Conservation (phyloP, 2,797 vertebrate genomes). For the Halcyon badia region DNA sequence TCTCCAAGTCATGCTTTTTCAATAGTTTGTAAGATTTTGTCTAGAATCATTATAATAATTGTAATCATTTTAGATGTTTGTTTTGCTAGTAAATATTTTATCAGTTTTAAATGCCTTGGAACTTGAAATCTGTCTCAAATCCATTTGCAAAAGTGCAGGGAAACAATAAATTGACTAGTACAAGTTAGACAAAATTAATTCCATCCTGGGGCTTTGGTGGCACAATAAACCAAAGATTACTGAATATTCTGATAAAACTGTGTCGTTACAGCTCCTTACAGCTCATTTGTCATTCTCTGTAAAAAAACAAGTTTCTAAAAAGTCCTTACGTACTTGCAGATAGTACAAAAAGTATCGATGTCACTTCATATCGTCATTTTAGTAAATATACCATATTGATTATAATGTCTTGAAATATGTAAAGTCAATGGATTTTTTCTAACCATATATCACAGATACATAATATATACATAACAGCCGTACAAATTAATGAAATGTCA, state of each 20-base stretch:
- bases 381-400: constrained; percentile 19
- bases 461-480: background rate
- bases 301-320: constrained; percentile 67
- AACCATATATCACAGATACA: background rate
- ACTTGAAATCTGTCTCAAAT: constrained; percentile 59
- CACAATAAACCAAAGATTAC: constrained; percentile 47
- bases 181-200: constrained; percentile 73
- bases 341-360: constrained; percentile 37
- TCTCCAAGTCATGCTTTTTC: background rate
- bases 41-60: background rate
- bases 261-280: constrained; percentile 45
- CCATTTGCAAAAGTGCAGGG: constrained; percentile 24
- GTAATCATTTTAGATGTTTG: background rate
- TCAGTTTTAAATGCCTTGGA: constrained; percentile 54
- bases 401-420: constrained; percentile 37
- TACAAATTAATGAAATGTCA: constrained; percentile 41
- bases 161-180: constrained; percentile 32
- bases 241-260: constrained; percentile 47
- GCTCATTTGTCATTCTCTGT: constrained; percentile 49
- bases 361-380: background rate
- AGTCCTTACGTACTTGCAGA: constrained; percentile 19
- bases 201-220: constrained; percentile 32
- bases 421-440: constrained; percentile 56
- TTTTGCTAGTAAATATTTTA: constrained; percentile 46
- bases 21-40: background rate